Evolutionary conservation across 2,797 vertebrate species (phyloP).

Genomic region (Crypturellus tataupa): DNA sequence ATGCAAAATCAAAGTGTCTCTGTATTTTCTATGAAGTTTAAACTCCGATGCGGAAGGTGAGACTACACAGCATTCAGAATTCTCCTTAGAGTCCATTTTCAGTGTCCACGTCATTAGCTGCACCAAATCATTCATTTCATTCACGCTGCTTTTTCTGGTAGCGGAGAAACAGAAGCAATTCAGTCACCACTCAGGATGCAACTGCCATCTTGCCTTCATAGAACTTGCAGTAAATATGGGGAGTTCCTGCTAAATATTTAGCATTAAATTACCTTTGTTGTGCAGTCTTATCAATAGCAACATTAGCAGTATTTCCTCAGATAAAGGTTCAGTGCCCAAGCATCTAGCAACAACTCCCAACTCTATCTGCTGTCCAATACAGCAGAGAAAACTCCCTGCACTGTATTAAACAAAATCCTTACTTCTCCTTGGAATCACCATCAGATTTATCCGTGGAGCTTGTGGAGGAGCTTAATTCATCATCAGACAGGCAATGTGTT

Average conservation of each 20-base stretch:
- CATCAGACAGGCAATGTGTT: constrained; percentile 82
- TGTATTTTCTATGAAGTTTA: constrained; percentile 89
- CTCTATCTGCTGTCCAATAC: not conserved
- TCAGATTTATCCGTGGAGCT: constrained; percentile 94
- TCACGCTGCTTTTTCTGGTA: constrained; percentile 85
- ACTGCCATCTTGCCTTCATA: not conserved
- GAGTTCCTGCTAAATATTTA: not conserved
- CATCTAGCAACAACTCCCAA: not conserved
- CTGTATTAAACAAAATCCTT: constrained; percentile 40
- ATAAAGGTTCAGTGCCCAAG: not conserved
- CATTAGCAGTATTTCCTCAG: not conserved
- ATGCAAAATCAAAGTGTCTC: constrained; percentile 93
- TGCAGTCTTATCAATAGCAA: not conserved
- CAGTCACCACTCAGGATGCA: not conserved
- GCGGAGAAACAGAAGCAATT: not conserved
- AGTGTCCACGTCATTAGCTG: constrained; percentile 94
- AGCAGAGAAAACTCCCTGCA: not conserved
- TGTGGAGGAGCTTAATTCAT: constrained; percentile 92
- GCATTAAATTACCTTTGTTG: not conserved
- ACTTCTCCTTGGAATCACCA: constrained; percentile 89
- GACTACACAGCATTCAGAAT: constrained; percentile 49
- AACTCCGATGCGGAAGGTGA: constrained; percentile 84
- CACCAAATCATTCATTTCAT: constrained; percentile 93
- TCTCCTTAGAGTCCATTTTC: constrained; percentile 87
- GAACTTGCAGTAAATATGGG: not conserved